Evolutionary conservation across 2,888 invertebrate genomes (phyloP), one percentile per base, ranked within the genome.

Genomic region (Ecdyonurus torrentis): DNA sequence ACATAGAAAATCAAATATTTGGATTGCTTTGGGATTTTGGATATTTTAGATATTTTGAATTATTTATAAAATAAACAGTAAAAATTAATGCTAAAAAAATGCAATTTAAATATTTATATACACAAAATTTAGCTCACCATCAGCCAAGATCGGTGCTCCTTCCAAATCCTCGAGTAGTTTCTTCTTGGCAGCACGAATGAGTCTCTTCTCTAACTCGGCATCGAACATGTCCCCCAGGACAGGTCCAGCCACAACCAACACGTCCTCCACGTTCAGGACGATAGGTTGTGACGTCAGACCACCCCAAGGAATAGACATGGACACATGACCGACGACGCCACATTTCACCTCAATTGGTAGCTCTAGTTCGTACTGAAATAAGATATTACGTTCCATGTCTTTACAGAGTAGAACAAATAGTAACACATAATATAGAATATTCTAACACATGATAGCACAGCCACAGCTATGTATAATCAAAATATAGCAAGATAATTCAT

Each of bases 321-420:
- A 81, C 68, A 87, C 79, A 74, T 84, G 84, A 67, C 89, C 90
- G 64, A 91, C 84, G 7, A 86, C 83, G 20, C 90, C 91, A 63
- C 85, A 85, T 75, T 87, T 87, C 18, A 91, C 88, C 75, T 88
- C 87, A 66, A 91, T 85, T 0, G 91, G 90, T 60, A 90, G 76
- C 70, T 88, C 85, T 52, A 91, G 77, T 73, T 89, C 88, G 69
- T 86, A 87, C 91, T 91, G 78, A 52, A 81, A 81, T 67, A 50
- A 59, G n/a, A n/a, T n/a, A n/a, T n/a, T n/a, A n/a, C n/a, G n/a
- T n/a, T n/a, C n/a, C n/a, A n/a, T n/a, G n/a, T n/a, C n/a, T n/a
- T n/a, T n/a, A n/a, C n/a, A n/a, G n/a, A n/a, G n/a, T n/a, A n/a
- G n/a, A n/a, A n/a, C n/a, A n/a, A n/a, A n/a, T n/a, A n/a, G n/a